Evolutionary conservation across 2,888 invertebrate genomes (phyloP).

Genomic region (Tuta absoluta): DNA sequence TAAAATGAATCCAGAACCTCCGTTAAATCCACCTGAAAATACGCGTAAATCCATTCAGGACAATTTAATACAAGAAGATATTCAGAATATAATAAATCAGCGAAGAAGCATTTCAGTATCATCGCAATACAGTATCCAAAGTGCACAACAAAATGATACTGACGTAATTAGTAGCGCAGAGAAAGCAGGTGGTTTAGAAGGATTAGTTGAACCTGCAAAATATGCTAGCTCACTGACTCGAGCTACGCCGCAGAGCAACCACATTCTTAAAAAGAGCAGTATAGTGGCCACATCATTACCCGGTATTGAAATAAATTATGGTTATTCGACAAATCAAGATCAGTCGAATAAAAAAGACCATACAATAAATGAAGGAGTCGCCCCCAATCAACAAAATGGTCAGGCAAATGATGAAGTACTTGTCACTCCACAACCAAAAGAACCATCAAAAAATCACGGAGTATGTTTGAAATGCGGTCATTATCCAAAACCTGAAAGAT

Average conservation of each 20-base stretch:
- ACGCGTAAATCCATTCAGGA: not conserved
- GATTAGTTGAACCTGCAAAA: not conserved
- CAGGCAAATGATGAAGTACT: not conserved
- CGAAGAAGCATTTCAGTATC: not conserved
- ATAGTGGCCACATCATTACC: not conserved
- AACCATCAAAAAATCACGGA: not conserved
- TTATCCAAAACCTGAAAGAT: not conserved
- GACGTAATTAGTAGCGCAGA: not conserved
- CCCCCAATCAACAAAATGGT: not conserved
- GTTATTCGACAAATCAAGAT: not conserved
- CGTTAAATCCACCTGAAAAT: not conserved
- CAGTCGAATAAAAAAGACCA: not conserved
- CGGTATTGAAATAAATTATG: not conserved
- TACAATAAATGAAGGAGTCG: not conserved
- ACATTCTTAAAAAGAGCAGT: not conserved
- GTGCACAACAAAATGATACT: not conserved
- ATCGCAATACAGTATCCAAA: not conserved
- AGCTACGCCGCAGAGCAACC: not conserved
- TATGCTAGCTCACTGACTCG: not conserved
- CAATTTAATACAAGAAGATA: not conserved
- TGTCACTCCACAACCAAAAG: not conserved
- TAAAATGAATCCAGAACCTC: conserved; percentile 26
- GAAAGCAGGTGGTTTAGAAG: not conserved
- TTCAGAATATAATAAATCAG: not conserved
- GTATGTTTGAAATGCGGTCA: conserved; percentile 8